Percentiles rank a stretch among this genome's conserved stretches.
These are phyloP conservation scores for Tortricodes alternella DNA, from an alignment of 2,888 invertebrate genomes.

Conservation along the genomic window DNA sequence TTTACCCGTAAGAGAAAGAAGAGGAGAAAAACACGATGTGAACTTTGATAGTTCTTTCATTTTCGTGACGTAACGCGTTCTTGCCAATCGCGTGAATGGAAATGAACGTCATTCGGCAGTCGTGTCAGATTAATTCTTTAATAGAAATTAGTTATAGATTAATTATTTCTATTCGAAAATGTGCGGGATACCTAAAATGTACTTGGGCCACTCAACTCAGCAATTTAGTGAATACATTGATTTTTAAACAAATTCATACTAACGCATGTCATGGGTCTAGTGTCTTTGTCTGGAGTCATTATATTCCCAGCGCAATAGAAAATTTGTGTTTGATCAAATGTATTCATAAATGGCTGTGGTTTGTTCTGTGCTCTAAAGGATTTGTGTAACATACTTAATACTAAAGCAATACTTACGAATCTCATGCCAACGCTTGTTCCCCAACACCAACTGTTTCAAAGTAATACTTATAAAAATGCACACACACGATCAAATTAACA, in stretches of 20 bases:
- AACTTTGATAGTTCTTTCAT: background rate
- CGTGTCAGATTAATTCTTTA: background rate
- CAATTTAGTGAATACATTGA: background rate
- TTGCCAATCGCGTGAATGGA: background rate
- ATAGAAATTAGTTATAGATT: background rate
- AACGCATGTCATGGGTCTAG: background rate
- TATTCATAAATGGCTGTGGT: constrained; percentile 2
- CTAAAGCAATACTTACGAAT: constrained; percentile 70
- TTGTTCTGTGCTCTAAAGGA: constrained; percentile 28
- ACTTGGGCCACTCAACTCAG: background rate
- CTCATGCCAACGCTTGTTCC: constrained; percentile 70
- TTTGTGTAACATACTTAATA: constrained; percentile 44
- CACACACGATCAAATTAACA: constrained; percentile 56
- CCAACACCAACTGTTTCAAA: constrained; percentile 75
- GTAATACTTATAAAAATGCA: constrained; percentile 57
- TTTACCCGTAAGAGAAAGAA: constrained; percentile 11
- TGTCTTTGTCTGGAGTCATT: too few species aligned
- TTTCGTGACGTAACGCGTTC: background rate
- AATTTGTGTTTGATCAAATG: constrained; percentile 7
- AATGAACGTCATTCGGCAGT: background rate
- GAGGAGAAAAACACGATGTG: constrained; percentile 15
- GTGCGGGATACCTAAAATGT: constrained; percentile 10
- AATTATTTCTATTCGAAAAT: constrained; percentile 14
- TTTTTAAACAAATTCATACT: background rate
- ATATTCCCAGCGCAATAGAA: too few species aligned